Percentiles rank a stretch among this genome's conserved stretches.
Conservation (phyloP, 2,113 vertebrate genomes). For the Nestor notabilis region DNA sequence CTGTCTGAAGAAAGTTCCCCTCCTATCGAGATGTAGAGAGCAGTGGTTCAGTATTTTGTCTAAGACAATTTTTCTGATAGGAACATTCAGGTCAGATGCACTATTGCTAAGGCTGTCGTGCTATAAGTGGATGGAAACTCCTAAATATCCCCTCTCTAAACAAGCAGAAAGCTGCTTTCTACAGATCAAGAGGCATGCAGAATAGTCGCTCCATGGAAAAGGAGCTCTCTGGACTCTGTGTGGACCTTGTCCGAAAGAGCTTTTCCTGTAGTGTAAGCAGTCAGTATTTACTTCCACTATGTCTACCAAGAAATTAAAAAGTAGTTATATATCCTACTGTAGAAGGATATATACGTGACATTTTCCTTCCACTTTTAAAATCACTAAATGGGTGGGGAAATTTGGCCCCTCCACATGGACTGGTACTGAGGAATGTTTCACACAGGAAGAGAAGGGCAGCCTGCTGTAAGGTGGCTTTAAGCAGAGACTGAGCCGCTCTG, state of each 20-base stretch:
- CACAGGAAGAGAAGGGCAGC: background rate
- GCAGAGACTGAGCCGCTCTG: accelerated
- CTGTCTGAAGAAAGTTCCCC: background rate
- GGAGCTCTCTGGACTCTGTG: background rate
- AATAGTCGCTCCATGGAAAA: background rate
- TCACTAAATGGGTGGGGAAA: background rate
- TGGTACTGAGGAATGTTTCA: background rate
- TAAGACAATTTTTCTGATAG: background rate
- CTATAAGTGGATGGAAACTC: background rate
- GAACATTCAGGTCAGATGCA: background rate
- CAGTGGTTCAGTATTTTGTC: background rate
- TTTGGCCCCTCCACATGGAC: background rate
- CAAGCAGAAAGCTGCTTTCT: background rate
- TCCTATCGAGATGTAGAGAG: background rate
- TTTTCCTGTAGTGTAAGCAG: background rate
- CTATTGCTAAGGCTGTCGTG: background rate
- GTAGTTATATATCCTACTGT: background rate
- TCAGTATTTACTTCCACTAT: background rate
- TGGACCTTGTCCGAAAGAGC: background rate
- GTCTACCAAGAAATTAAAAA: background rate
- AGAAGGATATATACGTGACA: background rate
- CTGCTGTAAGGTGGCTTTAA: background rate
- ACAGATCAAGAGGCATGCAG: background rate
- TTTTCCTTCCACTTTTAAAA: background rate
- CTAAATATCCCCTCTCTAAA: background rate